phyloP scores from a whole-genome alignment of 2,888 invertebrate species.

The Cybosia mesomella region DNA sequence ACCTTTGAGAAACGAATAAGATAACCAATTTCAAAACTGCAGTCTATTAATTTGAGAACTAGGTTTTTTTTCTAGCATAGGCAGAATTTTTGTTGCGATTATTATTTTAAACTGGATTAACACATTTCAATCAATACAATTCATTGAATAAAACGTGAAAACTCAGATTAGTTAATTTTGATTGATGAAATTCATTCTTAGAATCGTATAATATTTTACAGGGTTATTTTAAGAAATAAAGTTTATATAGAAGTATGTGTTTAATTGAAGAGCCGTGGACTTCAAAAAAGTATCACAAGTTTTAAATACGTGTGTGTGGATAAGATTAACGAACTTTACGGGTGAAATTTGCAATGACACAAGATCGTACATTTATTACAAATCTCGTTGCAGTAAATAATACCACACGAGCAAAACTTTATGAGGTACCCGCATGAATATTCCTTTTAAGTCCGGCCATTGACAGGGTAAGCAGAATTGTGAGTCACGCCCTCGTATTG shows the following conservation, averaged over 20 bases:
- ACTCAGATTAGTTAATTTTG: no score
- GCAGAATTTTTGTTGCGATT: background rate
- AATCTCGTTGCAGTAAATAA: background rate
- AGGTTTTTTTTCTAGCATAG: background rate
- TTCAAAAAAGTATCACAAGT: no score
- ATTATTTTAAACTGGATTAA: no score
- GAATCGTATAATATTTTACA: no score
- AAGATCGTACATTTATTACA: background rate
- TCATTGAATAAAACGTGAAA: no score
- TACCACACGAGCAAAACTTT: constrained; percentile 1
- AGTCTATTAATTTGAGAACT: background rate
- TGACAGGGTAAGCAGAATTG: constrained; percentile 12
- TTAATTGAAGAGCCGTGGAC: background rate
- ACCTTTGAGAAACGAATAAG: no score
- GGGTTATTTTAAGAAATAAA: background rate
- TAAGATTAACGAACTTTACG: background rate
- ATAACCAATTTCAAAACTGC: no score
- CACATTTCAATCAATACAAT: no score
- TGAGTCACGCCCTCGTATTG: constrained; percentile 11
- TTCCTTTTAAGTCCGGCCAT: constrained; percentile 11
- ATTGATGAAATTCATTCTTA: no score
- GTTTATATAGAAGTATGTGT: background rate
- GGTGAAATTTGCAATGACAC: background rate
- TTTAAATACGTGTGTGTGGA: background rate
- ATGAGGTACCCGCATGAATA: background rate